These are phyloP conservation scores for Atlantisia rogersi DNA, from an alignment of 2,113 vertebrate genomes.

Conservation along the genomic window DNA sequence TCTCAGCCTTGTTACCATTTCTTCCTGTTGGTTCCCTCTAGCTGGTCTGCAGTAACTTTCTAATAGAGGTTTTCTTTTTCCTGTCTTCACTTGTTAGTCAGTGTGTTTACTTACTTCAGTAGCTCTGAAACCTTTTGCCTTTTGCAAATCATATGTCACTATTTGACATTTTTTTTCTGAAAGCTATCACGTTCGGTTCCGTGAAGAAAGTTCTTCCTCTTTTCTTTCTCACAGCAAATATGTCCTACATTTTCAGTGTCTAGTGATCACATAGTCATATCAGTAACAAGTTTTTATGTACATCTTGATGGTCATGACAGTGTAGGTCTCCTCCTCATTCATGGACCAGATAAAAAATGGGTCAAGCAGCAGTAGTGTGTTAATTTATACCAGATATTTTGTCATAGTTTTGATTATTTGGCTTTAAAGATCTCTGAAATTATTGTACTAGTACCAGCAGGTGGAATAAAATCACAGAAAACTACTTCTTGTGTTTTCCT, in stretches of 20 bases:
- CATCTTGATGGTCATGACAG: not conserved
- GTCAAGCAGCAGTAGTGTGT: not conserved
- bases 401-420: not conserved
- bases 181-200: not conserved
- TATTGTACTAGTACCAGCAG: not conserved
- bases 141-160: not conserved
- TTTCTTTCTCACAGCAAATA: not conserved
- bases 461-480: not conserved
- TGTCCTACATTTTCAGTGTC: not conserved
- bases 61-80: not conserved
- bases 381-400: not conserved
- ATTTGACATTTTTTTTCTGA: not conserved
- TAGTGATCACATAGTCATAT: not conserved
- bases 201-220: not conserved
- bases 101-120: not conserved
- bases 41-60: not conserved
- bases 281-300: not conserved
- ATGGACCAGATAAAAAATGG: not conserved
- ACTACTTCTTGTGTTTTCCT: not conserved
- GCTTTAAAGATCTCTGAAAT: not conserved
- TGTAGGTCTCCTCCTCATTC: not conserved
- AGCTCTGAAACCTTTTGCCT: not conserved
- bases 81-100: not conserved
- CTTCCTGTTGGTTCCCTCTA: not conserved
- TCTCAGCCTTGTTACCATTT: not conserved